A percentile compares a stretch with the other conserved stretches of the same genome.
Evolutionary conservation across 2,797 vertebrate species (phyloP).

Genomic region (Lepidocolaptes lacrymiger): DNA sequence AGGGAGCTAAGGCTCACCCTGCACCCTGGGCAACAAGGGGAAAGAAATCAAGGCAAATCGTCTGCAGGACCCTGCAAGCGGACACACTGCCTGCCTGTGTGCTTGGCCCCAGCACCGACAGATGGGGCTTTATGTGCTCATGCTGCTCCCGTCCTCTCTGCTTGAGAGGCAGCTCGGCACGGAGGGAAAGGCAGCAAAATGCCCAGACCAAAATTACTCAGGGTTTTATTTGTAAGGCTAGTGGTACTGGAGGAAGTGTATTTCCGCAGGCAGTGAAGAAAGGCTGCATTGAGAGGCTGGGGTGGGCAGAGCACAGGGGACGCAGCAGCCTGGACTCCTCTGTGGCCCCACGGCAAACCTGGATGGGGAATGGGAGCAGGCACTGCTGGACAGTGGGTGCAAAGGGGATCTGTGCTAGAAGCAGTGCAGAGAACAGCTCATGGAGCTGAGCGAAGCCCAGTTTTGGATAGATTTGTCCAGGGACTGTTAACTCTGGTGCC

Average conservation of each 20-base stretch:
- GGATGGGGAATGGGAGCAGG: accelerated
- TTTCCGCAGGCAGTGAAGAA: constrained; percentile 40
- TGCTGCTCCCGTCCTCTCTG: not conserved
- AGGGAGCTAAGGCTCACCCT: not conserved
- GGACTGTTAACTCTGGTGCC: accelerated
- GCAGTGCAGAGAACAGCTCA: not conserved
- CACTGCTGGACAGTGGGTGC: accelerated
- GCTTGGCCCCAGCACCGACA: accelerated
- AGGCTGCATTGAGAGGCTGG: constrained; percentile 33
- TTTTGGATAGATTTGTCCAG: not conserved
- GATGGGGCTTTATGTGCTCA: not conserved
- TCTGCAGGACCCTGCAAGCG: not conserved
- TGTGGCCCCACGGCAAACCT: not conserved
- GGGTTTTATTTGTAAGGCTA: constrained; percentile 34
- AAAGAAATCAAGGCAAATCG: not conserved
- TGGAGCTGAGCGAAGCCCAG: not conserved
- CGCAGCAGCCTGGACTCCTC: not conserved
- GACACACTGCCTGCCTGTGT: not conserved
- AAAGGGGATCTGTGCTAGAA: not conserved
- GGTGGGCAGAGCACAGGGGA: not conserved
- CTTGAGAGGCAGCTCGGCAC: not conserved
- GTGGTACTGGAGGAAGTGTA: constrained; percentile 31
- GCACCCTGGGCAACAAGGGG: not conserved
- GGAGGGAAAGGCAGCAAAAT: not conserved
- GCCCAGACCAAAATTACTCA: not conserved